Evolutionary conservation across 2,888 invertebrate species (phyloP).

Genomic region (Phania funesta): DNA sequence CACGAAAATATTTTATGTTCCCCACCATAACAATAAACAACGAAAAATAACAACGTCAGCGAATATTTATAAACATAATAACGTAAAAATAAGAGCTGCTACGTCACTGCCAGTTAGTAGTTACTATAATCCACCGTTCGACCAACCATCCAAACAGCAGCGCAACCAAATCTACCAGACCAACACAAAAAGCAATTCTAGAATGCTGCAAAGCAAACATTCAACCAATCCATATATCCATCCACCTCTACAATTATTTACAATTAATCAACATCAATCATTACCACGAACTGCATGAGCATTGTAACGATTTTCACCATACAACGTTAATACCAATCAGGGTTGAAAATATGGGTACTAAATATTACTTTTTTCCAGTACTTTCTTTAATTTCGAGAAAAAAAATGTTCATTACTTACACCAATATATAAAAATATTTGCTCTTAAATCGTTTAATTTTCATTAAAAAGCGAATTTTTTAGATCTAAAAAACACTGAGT

Average conservation of each 20-base stretch:
- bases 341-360: too few species aligned
- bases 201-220: neutral
- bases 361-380: too few species aligned
- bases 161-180: neutral
- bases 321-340: too few species aligned
- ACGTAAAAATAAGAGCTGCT: conserved; percentile 35
- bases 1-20: conserved; percentile 27
- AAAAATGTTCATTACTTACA: too few species aligned
- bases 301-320: too few species aligned
- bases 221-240: neutral
- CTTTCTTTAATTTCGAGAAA: too few species aligned
- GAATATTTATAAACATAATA: neutral
- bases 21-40: neutral
- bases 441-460: too few species aligned
- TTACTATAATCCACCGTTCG: conserved; percentile 11
- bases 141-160: neutral
- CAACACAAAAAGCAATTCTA: neutral
- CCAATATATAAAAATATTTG: too few species aligned
- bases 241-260: conserved; percentile 1
- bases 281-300: too few species aligned
- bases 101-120: conserved; percentile 41
- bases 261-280: too few species aligned
- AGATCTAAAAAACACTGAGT: too few species aligned
- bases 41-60: neutral
- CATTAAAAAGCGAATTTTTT: too few species aligned